Conservation (phyloP, 2,888 invertebrate species). For the Drosophila planitibia region DNA sequence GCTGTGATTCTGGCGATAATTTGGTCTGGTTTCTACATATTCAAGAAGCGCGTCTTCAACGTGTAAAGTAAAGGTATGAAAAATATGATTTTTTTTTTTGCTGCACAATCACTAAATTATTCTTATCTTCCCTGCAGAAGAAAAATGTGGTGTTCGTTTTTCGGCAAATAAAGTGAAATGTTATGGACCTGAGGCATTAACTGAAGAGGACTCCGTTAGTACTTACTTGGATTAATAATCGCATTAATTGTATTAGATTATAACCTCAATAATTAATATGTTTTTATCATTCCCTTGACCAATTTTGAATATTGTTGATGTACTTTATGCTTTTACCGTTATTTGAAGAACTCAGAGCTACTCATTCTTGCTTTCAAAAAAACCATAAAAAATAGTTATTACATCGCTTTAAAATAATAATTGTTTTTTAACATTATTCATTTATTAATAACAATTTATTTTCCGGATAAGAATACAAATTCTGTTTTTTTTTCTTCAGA, state of each 20-base stretch:
- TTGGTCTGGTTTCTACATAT: slow-evolving; percentile 34
- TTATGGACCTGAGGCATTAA: slow-evolving; percentile 44
- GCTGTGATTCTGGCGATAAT: slow-evolving; percentile 41
- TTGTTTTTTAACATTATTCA: background rate
- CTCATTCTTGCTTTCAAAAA: background rate
- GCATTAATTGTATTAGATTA: slow-evolving; percentile 50
- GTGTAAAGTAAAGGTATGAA: slow-evolving; percentile 54
- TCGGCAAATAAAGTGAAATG: slow-evolving; percentile 45
- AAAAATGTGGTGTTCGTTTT: slow-evolving; percentile 53
- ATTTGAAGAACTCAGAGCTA: background rate
- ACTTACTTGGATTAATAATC: slow-evolving; percentile 75
- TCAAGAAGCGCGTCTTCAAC: slow-evolving; percentile 43
- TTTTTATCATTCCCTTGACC: background rate
- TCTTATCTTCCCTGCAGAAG: slow-evolving; percentile 34
- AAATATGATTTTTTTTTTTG: background rate
- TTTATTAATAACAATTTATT: background rate
- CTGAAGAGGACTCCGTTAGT: background rate
- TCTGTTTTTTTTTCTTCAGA: background rate
- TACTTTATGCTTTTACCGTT: background rate
- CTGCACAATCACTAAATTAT: background rate
- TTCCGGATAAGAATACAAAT: background rate
- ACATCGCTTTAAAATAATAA: background rate
- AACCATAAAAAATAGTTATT: background rate
- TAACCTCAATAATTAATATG: background rate
- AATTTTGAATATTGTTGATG: background rate